phyloP scores from a whole-genome alignment of 2,888 invertebrate genomes.

The Parnassius mnemosyne region DNA sequence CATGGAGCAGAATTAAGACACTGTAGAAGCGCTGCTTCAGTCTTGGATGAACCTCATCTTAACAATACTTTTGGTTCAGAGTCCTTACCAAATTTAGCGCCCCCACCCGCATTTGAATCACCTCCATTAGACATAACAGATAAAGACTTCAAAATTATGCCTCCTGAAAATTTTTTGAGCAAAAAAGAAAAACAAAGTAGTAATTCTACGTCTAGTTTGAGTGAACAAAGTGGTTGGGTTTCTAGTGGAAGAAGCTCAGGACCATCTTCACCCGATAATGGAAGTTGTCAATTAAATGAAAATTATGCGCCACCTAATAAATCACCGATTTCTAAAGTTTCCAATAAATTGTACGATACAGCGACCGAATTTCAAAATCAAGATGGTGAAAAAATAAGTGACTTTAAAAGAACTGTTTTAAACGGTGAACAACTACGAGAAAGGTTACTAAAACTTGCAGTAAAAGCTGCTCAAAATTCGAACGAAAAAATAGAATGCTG shows the following conservation, averaged over 20 bases:
- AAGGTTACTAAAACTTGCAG: slow-evolving; percentile 82
- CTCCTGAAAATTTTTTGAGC: slow-evolving; percentile 72
- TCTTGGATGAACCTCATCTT: slow-evolving; percentile 79
- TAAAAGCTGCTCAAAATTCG: slow-evolving; percentile 70
- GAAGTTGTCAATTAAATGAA: slow-evolving; percentile 75
- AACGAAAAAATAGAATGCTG: slow-evolving; percentile 77
- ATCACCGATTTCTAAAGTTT: slow-evolving; percentile 47
- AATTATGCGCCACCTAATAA: slow-evolving; percentile 62
- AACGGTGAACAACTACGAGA: slow-evolving; percentile 85
- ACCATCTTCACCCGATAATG: slow-evolving; percentile 82
- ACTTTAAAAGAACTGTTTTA: slow-evolving; percentile 73
- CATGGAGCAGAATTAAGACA: slow-evolving; percentile 76
- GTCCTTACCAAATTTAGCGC: slow-evolving; percentile 86
- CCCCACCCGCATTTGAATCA: slow-evolving; percentile 82
- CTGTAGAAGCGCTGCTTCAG: slow-evolving; percentile 79
- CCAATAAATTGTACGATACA: slow-evolving; percentile 52
- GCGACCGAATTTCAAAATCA: slow-evolving; percentile 42
- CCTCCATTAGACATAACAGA: slow-evolving; percentile 75
- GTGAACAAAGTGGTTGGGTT: slow-evolving; percentile 94
- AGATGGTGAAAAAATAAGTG: slow-evolving; percentile 62
- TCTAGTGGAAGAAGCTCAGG: slow-evolving; percentile 86
- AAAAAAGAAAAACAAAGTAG: slow-evolving; percentile 70
- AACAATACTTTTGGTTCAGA: slow-evolving; percentile 82
- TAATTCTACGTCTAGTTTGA: slow-evolving; percentile 84
- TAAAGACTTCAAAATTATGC: slow-evolving; percentile 74